phyloP scores from a whole-genome alignment of 2,888 invertebrate genomes.

The Acanthacorydalis orientalis region DNA sequence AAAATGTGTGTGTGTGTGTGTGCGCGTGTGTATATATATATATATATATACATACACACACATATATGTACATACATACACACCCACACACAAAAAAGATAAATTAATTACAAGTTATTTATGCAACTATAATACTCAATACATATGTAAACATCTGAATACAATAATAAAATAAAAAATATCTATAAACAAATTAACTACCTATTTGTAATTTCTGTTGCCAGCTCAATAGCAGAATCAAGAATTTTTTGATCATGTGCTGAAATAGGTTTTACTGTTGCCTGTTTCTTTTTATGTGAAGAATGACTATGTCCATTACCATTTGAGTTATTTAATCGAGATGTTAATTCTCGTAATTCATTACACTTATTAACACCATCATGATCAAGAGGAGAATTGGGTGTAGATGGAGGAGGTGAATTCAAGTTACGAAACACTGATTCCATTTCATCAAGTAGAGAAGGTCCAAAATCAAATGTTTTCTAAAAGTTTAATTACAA shows the following conservation, averaged over 20 bases:
- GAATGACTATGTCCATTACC: conserved; percentile 22
- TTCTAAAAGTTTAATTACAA: background rate
- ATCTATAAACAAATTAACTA: conserved; percentile 18
- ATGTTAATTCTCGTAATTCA: conserved; percentile 47
- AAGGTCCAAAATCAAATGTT: conserved; percentile 63
- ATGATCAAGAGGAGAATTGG: conserved; percentile 20
- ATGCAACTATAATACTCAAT: background rate
- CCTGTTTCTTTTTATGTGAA: conserved; percentile 13
- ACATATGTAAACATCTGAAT: background rate
- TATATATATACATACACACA: too few species aligned
- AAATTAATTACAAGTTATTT: background rate
- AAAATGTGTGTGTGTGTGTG: too few species aligned
- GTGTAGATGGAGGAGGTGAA: conserved; percentile 18
- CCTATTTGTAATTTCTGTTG: conserved; percentile 74
- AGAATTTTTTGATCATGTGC: conserved; percentile 82
- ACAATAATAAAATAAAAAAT: background rate
- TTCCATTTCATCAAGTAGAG: conserved; percentile 78
- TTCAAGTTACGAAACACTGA: conserved; percentile 61
- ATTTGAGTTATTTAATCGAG: conserved; percentile 17
- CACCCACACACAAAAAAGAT: too few species aligned
- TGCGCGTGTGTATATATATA: too few species aligned
- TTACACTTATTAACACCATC: conserved; percentile 48
- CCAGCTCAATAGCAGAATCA: conserved; percentile 84
- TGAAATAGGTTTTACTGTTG: conserved; percentile 77
- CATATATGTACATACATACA: too few species aligned